Evolutionary conservation across 2,888 invertebrate species (phyloP), one percentile per base, ranked within the genome.

Genomic region (Neocrepidodera transversa): DNA sequence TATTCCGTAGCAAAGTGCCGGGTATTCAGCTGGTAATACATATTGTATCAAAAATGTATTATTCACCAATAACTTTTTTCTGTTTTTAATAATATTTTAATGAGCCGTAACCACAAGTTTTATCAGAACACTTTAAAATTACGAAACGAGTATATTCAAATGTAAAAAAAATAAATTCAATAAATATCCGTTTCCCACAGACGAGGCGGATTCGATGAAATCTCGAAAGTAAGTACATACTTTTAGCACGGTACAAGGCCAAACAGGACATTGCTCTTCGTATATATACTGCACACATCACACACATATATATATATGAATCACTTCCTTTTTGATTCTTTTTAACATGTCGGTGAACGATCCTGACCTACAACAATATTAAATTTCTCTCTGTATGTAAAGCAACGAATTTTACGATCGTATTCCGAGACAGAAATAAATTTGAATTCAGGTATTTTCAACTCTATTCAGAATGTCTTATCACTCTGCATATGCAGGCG

Each of bases 381-480:
- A 70, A 71, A 71, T 71, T 73, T 69, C 70, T 63, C 68, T 66
- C 52, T 47, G 48, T 45, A 47, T 30, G 42, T 42, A 42, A 17
- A 51, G 51, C 51, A 26, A 30, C 30, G 20, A 42, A 40, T 43
- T 57, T 60, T 61, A 60, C 57, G 51, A 59, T 53, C 45, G 30
- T 42, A 50, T 62, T 64, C 65, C 56, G 64, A 66, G 68, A 66
- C 68, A 67, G 66, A 70, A 73, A 72, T 71, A 73, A 73, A 73
- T 72, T 68, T 68, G 67, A 67, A 68, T 70, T 65, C 71, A 73
- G 72, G 72, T 74, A 70, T 74, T 70, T 74, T 74, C 71, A 74
- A 74, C 72, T 71, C 69, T 69, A 60, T 49, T 51, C 59, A 60
- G 61, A 11, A 18, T 47, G 30, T 17, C 35, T 48, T 48, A 48